Evolutionary conservation across 2,888 invertebrate genomes (phyloP).

Genomic region (Timema cristinae): DNA sequence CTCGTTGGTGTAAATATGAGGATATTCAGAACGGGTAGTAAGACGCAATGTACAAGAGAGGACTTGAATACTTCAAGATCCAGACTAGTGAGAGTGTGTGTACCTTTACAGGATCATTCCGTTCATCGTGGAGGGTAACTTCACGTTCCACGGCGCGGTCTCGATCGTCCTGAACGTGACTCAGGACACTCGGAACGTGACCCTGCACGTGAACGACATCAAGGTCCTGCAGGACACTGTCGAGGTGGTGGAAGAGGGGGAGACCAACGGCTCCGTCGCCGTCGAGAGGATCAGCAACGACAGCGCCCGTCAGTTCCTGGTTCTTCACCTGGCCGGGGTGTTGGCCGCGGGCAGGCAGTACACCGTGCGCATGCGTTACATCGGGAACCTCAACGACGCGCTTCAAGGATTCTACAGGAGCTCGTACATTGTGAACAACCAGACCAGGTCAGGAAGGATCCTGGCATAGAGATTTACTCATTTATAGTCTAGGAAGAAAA

Average conservation of each 20-base stretch:
- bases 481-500: no score
- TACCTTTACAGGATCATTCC: constrained; percentile 53
- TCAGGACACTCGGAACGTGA: constrained; percentile 61
- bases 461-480: background rate
- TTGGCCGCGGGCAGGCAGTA: constrained; percentile 60
- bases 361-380: constrained; percentile 63
- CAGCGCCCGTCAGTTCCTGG: constrained; percentile 63
- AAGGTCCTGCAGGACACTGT: constrained; percentile 57
- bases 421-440: constrained; percentile 65
- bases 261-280: constrained; percentile 25
- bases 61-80: background rate
- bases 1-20: no score
- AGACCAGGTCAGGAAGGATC: constrained; percentile 57
- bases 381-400: constrained; percentile 68
- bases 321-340: constrained; percentile 56
- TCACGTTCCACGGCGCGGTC: constrained; percentile 66
- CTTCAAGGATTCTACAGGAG: constrained; percentile 80
- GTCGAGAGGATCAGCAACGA: constrained; percentile 47
- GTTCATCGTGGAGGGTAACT: constrained; percentile 68
- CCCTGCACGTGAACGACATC: constrained; percentile 70
- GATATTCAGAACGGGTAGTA: no score
- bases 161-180: constrained; percentile 51
- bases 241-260: constrained; percentile 44
- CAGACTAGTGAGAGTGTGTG: background rate
- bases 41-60: no score